Percentiles rank a stretch among this genome's conserved stretches.
These are phyloP conservation scores for Sarotherodon lohbergeri DNA, from an alignment of 2,113 vertebrate species.

Conservation along the genomic window DNA sequence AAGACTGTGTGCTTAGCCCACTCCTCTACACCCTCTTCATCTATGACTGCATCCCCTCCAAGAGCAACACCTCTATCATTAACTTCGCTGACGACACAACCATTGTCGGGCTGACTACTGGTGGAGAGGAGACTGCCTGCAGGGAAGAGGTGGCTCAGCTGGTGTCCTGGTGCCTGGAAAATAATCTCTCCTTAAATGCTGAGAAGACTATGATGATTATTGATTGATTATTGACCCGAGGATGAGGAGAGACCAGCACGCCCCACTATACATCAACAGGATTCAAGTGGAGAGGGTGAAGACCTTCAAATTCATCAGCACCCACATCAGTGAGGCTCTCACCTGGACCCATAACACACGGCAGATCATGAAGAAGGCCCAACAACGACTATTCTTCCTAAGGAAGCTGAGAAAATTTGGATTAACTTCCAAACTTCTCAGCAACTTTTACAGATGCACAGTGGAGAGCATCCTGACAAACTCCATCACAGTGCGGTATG, in stretches of 20 bases:
- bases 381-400: not conserved
- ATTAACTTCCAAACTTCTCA: not conserved
- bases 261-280: not conserved
- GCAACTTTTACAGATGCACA: not conserved
- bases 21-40: too few relatives aligned
- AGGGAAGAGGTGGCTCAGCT: too few relatives aligned
- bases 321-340: not conserved
- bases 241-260: not conserved
- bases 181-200: too few relatives aligned
- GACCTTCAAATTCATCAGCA: not conserved
- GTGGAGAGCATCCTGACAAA: not conserved
- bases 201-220: too few relatives aligned
- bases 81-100: too few relatives aligned
- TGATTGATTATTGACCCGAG: not conserved
- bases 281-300: not conserved
- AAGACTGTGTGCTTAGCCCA: too few relatives aligned
- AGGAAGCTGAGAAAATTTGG: not conserved
- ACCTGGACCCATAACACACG: fast-evolving
- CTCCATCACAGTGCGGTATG: not conserved
- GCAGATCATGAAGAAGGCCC: not conserved
- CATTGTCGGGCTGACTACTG: too few relatives aligned
- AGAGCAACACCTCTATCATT: too few relatives aligned
- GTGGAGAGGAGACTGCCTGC: too few relatives aligned
- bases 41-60: too few relatives aligned
- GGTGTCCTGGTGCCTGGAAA: too few relatives aligned